Percentiles rank a stretch among this genome's conserved stretches.
Evolutionary conservation across 1,140 invertebrate species (phyloP).

Genomic region (Neodiprion lecontei): DNA sequence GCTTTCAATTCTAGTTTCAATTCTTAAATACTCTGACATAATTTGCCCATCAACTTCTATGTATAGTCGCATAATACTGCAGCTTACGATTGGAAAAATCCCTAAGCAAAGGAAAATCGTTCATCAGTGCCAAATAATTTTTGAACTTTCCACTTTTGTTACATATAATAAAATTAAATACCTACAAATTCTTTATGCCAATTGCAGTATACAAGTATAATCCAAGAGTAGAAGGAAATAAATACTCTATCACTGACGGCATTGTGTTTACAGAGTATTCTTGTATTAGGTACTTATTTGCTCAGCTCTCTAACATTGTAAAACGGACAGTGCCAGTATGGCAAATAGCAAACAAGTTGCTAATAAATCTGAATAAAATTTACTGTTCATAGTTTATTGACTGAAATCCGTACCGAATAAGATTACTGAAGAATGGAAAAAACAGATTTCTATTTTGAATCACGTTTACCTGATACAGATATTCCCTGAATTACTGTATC

Average conservation of each 20-base stretch:
- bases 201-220: constrained; percentile 5
- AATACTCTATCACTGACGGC: constrained; percentile 18
- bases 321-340: not conserved
- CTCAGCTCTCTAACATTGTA: constrained; percentile 14
- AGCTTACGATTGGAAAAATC: not conserved
- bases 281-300: not conserved
- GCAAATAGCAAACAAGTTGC: constrained; percentile 10
- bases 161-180: constrained; percentile 13
- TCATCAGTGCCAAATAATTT: not conserved
- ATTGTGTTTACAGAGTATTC: not conserved
- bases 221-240: constrained; percentile 38
- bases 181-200: constrained; percentile 3
- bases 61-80: constrained; percentile 3
- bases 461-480: not conserved
- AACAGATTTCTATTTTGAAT: not conserved
- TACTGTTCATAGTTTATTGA: not conserved
- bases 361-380: not conserved
- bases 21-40: constrained; percentile 1
- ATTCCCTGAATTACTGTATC: not conserved
- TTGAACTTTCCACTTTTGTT: constrained; percentile 13
- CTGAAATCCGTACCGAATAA: not conserved
- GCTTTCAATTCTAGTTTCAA: not conserved
- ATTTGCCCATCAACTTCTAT: not conserved
- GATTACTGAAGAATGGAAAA: not conserved
- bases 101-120: not conserved